Evolutionary conservation across 2,113 vertebrate species (phyloP), one percentile per base, ranked within the genome.

Genomic region (Laterallus jamaicensis): DNA sequence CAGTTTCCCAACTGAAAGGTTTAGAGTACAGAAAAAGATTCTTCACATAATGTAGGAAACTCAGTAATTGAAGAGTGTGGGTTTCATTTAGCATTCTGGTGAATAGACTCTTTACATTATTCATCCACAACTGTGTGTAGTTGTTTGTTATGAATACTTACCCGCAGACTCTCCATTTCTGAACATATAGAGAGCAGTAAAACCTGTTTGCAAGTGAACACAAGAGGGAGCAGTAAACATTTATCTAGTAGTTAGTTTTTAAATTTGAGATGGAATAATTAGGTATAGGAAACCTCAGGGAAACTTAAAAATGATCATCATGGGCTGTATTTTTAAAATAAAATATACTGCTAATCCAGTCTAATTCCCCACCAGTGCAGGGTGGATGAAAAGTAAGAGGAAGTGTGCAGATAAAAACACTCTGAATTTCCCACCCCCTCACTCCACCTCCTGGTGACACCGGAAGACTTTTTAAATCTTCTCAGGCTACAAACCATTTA

Each of bases 191-290:
- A 88, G 12, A 88, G 52, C 73, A 50, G 55, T 44, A 64, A 75
- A 81, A 86, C 68, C 76, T 75, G 71, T 59, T 47, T 69, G 68
- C 37, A 37, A 83, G 56, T 2, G 76, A 94, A 95, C 94, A 71
- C 60, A 85, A 96, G 93, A 88, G 94, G 89, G 89, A 95, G 93
- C 81, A 94, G 74, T 11, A 68, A 91, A 77, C 90, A 26, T 14
- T 74, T 15, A 22, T 59, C 80, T 68, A 26, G 17, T 2, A 37
- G n/a, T 35, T 35, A 54, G 40, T 20, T 60, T 67, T 74, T 40
- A 24, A 21, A 31, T 0, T 6, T 37, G 56, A 80, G 54, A 31
- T 3, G 2, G 32, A 42, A 62, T 49, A 86, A 50, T 29, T 59
- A 67, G 26, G 26, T 11, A 69, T 12, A 31, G 56, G 31, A 93